Conservation (phyloP, 2,797 vertebrate genomes). For the Sylvilagus floridanus region DNA sequence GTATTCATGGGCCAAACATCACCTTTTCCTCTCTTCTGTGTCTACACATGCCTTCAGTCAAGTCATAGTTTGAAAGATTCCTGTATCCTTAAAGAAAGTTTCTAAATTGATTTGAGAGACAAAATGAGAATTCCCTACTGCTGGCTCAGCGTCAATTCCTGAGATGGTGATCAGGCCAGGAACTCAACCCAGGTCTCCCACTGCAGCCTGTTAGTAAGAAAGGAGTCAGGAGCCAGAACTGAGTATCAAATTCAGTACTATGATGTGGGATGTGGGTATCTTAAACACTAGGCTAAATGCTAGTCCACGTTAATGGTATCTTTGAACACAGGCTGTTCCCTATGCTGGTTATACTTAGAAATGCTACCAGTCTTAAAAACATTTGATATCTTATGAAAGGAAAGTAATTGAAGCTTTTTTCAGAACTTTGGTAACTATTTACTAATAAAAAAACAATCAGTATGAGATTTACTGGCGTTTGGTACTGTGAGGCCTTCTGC, state of each 20-base stretch:
- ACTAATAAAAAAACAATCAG: not conserved
- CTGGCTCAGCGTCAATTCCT: no score
- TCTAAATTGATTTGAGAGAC: no score
- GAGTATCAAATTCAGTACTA: no score
- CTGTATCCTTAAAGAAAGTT: not conserved
- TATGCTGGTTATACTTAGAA: not conserved
- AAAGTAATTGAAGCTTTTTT: conserved; percentile 30
- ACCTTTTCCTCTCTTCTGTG: not conserved
- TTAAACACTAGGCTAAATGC: no score
- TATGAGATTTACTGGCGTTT: conserved; percentile 12
- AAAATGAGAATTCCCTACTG: no score
- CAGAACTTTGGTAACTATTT: conserved; percentile 13
- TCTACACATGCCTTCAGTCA: not conserved
- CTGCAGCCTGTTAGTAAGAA: no score
- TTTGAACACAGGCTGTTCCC: conserved; percentile 2
- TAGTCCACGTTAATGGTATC: not conserved
- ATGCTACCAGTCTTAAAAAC: not conserved
- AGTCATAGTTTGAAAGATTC: not conserved
- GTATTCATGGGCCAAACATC: not conserved
- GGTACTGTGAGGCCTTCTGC: not conserved
- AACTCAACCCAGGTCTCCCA: no score
- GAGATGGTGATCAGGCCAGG: no score
- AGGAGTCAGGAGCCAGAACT: no score
- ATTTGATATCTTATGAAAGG: not conserved
- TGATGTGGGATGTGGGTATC: no score